A percentile compares a stretch with the other conserved stretches of the same genome.
Conservation (phyloP, 2,797 vertebrate species). For the Enteromius anoplus region DNA sequence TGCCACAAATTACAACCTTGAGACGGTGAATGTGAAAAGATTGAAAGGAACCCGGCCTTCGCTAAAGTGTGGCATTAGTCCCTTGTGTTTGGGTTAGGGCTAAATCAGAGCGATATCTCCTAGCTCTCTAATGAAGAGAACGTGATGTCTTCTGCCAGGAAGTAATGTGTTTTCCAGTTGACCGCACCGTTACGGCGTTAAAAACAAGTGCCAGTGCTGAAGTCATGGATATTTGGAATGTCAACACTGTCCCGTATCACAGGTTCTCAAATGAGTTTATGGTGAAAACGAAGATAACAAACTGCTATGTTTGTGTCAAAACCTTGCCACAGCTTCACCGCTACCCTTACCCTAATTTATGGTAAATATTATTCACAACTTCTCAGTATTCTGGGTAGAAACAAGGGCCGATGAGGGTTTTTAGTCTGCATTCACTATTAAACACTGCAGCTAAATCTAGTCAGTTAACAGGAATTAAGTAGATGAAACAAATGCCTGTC, state of each 20-base stretch:
- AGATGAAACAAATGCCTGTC: constrained; percentile 45
- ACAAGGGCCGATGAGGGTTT: neutral
- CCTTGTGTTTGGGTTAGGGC: constrained; percentile 28
- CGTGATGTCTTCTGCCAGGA: constrained; percentile 13
- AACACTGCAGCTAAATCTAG: constrained; percentile 11
- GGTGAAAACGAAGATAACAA: constrained; percentile 6
- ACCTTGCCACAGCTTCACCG: neutral
- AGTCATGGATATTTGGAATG: constrained; percentile 28
- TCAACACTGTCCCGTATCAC: constrained; percentile 31
- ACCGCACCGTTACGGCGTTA: neutral
- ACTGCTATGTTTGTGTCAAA: constrained; percentile 19
- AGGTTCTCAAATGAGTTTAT: neutral
- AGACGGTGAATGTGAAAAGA: constrained; percentile 38
- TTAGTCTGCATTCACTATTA: neutral
- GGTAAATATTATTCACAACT: constrained; percentile 12
- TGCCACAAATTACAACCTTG: constrained; percentile 49
- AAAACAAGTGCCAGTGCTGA: constrained; percentile 19
- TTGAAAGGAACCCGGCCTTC: constrained; percentile 38
- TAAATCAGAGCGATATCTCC: constrained; percentile 12
- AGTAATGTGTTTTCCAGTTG: constrained; percentile 19
- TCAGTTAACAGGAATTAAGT: neutral
- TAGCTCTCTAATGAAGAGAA: constrained; percentile 7
- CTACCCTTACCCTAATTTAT: neutral
- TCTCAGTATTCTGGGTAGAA: neutral
- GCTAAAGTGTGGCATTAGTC: constrained; percentile 17